Conservation (phyloP, 2,113 vertebrate genomes). For the Euleptes europaea region DNA sequence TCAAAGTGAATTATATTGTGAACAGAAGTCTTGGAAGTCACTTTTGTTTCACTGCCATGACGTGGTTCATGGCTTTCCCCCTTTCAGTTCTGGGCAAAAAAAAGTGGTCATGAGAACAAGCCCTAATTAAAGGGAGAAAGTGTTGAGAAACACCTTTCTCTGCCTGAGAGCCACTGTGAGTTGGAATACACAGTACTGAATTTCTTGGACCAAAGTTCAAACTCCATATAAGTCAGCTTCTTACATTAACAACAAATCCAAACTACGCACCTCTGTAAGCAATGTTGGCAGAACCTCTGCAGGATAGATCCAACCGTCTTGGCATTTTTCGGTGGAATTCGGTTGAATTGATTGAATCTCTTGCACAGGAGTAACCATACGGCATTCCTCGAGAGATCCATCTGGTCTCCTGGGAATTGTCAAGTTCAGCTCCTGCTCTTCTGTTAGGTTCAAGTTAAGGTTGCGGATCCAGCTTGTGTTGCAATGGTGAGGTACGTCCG, state of each 20-base stretch:
- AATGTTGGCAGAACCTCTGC: slow-evolving; percentile 65
- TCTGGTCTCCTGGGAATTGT: slow-evolving; percentile 71
- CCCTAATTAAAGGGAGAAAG: no score
- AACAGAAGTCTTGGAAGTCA: no score
- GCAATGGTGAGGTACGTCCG: slow-evolving; percentile 76
- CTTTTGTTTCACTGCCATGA: no score
- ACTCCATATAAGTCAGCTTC: no score
- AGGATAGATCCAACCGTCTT: slow-evolving; percentile 74
- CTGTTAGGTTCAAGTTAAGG: slow-evolving; percentile 73
- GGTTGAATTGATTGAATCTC: slow-evolving; percentile 76
- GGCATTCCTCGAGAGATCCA: slow-evolving; percentile 76
- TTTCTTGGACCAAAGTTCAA: no score
- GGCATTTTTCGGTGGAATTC: slow-evolving; percentile 75
- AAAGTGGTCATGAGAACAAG: no score
- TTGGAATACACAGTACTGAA: no score
- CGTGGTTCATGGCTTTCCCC: no score
- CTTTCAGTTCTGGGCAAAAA: no score
- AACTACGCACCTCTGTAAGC: slow-evolving; percentile 68
- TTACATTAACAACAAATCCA: neutral
- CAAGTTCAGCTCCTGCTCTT: slow-evolving; percentile 72
- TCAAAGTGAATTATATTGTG: no score
- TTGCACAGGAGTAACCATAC: slow-evolving; percentile 75
- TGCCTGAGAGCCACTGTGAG: no score
- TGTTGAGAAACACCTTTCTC: no score
- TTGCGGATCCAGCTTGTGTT: slow-evolving; percentile 84